A percentile compares a stretch with the other conserved stretches of the same genome.
Conservation (phyloP, 2,888 invertebrate genomes). For the Rotaria socialis region DNA sequence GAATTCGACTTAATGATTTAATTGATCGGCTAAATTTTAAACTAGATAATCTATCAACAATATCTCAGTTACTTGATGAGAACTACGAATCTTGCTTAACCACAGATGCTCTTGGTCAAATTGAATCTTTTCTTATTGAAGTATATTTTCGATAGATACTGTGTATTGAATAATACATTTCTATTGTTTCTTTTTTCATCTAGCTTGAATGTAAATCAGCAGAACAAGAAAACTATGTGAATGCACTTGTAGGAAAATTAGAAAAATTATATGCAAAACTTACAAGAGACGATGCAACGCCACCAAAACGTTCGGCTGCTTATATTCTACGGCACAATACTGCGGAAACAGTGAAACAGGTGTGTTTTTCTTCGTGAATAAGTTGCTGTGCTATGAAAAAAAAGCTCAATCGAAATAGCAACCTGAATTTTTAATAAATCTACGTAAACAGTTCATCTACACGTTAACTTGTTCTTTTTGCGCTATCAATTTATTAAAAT, state of each 20-base stretch:
- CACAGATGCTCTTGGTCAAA: background rate
- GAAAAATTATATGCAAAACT: slow-evolving; percentile 7
- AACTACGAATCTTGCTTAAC: background rate
- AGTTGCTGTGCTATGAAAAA: too few relatives aligned
- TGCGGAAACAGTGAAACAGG: slow-evolving; percentile 6
- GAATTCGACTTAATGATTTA: background rate
- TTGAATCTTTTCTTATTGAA: background rate
- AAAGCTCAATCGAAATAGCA: too few relatives aligned
- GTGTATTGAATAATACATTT: too few relatives aligned
- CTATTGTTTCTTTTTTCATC: background rate
- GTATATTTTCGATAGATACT: background rate
- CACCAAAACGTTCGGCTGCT: background rate
- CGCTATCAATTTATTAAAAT: too few relatives aligned
- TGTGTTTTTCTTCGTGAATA: background rate
- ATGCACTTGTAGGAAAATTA: background rate
- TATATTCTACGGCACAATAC: slow-evolving; percentile 7
- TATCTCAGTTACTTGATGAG: background rate
- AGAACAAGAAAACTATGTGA: background rate
- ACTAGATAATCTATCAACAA: background rate
- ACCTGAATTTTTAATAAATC: too few relatives aligned
- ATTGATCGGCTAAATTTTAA: background rate
- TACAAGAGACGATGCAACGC: background rate
- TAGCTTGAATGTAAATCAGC: background rate
- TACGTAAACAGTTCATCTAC: too few relatives aligned
- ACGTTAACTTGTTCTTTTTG: too few relatives aligned